Base-by-base conservation (phyloP, 2,113 vertebrate genomes). In the Boleophthalmus pectinirostris region DNA sequence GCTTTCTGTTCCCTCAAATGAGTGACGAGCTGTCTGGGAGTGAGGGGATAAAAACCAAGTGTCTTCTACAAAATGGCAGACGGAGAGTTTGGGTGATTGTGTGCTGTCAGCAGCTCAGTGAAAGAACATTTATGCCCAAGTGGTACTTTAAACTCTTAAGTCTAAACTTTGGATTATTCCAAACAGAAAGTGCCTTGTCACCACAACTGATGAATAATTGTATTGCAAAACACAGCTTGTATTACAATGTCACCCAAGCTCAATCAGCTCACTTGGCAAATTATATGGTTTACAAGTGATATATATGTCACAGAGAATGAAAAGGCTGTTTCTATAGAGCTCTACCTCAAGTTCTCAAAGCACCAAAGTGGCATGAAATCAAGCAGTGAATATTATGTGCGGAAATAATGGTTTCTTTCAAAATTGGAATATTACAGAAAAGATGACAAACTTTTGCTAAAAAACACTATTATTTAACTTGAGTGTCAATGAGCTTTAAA, bases 1-100 rank as follows among this genome's bases (percentile, higher is more conserved):
- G 75, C 82, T 85, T 85, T 81, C 68, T 81, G 65, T 72, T 72
- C 43, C 74, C 81, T 57, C 51, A 74, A 70, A 82, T 84, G 80
- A 85, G 67, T 82, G 82, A 83, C 78, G 81, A 74, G 77, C 75
- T 60, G 66, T 60, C 72, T 72, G 33, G 16, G 14, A 29, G 45
- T 69, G 74, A 54, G 45, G 16, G 68, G 68, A 78, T 71, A 70
- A 81, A 76, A 88, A 69, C 33, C 77, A 70, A 79, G 64, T 49
- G n/a, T 61, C 58, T 70, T 2, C 0, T 51, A 43, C 2, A 73
- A 43, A 43, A 64, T 21, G 65, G 63, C 13, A 73, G 43, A 0
- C 2, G 47, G 69, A 67, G 73, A 72, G 51, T 66, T 72, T 74
- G 66, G 53, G 47, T 25, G 68, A 72, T 69, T 33, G 49, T 72